Percentiles rank a stretch among this genome's conserved stretches.
Conservation (phyloP, 2,113 vertebrate genomes). For the Alectura lathami region DNA sequence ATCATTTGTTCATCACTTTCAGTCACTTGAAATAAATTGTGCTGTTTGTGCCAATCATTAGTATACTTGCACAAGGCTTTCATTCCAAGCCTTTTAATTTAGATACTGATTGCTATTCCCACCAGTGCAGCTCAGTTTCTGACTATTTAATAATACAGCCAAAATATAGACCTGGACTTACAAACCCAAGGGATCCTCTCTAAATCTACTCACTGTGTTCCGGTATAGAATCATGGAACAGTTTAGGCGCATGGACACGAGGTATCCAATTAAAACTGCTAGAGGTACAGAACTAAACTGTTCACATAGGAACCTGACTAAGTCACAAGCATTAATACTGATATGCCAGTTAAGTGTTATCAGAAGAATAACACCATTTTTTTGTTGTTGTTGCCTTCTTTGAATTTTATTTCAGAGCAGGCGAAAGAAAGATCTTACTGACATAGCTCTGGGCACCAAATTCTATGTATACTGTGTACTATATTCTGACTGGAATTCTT, state of each 20-base stretch:
- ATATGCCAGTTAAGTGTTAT: neutral
- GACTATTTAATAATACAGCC: neutral
- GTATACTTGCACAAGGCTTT: neutral
- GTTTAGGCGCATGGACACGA: neutral
- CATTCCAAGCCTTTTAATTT: neutral
- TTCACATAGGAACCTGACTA: neutral
- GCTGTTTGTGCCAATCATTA: neutral
- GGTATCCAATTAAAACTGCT: neutral
- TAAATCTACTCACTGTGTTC: neutral
- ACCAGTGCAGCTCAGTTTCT: neutral
- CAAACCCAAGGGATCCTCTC: neutral
- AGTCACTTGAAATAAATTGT: neutral
- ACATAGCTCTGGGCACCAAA: neutral
- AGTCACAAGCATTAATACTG: neutral
- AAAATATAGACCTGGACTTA: neutral
- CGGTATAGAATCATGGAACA: neutral
- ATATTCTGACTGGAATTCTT: neutral
- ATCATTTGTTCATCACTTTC: neutral
- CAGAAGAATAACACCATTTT: neutral
- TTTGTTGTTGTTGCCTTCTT: neutral
- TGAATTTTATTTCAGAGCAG: neutral
- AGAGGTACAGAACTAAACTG: neutral
- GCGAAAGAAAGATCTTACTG: neutral
- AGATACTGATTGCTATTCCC: neutral
- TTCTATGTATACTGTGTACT: neutral